Percentiles rank a stretch among this genome's conserved stretches.
These are phyloP conservation scores for Myotis planiceps DNA, from an alignment of 2,797 vertebrate species.

Conservation along the genomic window DNA sequence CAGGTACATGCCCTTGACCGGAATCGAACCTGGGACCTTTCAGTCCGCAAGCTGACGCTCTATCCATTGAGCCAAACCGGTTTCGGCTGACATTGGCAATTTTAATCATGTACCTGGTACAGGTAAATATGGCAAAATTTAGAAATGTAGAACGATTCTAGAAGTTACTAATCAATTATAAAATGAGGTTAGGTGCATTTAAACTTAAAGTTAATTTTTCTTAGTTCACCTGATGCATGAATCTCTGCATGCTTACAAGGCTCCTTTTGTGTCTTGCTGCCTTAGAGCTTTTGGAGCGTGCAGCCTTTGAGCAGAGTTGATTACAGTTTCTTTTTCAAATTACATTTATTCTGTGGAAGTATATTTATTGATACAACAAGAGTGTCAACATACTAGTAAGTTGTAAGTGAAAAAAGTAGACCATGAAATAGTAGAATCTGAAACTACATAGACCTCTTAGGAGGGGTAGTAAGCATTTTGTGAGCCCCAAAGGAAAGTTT, in stretches of 20 bases:
- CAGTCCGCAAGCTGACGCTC: too few relatives aligned
- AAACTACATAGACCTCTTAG: neutral
- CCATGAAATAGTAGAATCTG: neutral
- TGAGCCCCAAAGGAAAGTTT: neutral
- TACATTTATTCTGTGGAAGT: neutral
- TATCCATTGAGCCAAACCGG: too few relatives aligned
- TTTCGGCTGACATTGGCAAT: too few relatives aligned
- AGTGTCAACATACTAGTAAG: neutral
- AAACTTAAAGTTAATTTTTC: neutral
- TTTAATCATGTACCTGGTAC: neutral
- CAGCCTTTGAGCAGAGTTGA: neutral
- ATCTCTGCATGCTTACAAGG: neutral
- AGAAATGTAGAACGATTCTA: neutral
- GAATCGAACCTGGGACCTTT: too few relatives aligned
- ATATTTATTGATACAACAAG: neutral
- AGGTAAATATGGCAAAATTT: neutral
- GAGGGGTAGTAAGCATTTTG: neutral
- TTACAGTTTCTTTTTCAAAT: slow-evolving; percentile 16
- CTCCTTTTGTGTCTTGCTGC: neutral
- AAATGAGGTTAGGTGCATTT: neutral
- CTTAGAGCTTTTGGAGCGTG: neutral
- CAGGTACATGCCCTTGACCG: too few relatives aligned
- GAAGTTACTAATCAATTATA: neutral
- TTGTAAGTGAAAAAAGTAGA: neutral
- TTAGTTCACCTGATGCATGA: neutral